These are phyloP conservation scores for Polyommatus iphigenia DNA, from an alignment of 2,888 invertebrate genomes.

Conservation along the genomic window DNA sequence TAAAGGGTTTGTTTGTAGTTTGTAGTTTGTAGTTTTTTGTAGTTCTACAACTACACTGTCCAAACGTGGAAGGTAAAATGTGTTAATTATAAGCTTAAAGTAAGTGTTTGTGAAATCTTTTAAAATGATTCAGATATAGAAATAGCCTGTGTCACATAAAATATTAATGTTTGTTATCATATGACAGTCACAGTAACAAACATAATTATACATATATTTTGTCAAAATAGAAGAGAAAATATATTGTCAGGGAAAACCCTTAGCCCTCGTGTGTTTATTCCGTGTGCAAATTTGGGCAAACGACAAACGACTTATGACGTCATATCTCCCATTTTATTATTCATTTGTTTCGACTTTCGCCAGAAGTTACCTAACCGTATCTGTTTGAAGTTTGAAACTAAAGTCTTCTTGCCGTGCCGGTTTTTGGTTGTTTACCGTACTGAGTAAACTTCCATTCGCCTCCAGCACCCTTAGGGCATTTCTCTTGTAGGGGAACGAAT, in stretches of 20 bases:
- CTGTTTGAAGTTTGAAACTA: slow-evolving; percentile 21
- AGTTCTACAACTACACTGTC: too few relatives aligned
- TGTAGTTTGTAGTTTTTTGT: too few relatives aligned
- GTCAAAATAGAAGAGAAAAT: not conserved
- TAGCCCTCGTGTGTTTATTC: not conserved
- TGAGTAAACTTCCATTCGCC: not conserved
- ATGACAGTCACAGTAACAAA: too few relatives aligned
- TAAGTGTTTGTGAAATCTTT: too few relatives aligned
- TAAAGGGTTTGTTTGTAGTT: too few relatives aligned
- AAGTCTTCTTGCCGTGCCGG: slow-evolving; percentile 21
- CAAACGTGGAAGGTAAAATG: too few relatives aligned
- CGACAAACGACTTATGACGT: slow-evolving; percentile 2
- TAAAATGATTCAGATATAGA: too few relatives aligned
- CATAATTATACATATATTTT: too few relatives aligned
- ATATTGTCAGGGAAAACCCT: not conserved
- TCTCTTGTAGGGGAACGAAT: not conserved
- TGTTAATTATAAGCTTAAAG: too few relatives aligned
- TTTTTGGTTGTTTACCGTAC: slow-evolving; percentile 20
- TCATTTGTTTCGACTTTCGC: not conserved
- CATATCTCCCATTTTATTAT: slow-evolving; percentile 6
- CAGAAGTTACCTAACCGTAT: slow-evolving; percentile 20
- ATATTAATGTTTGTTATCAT: too few relatives aligned
- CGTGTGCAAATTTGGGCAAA: not conserved
- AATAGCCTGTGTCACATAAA: too few relatives aligned
- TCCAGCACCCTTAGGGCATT: not conserved